phyloP scores from a whole-genome alignment of 2,113 vertebrate species.

The Lagopus leucura region DNA sequence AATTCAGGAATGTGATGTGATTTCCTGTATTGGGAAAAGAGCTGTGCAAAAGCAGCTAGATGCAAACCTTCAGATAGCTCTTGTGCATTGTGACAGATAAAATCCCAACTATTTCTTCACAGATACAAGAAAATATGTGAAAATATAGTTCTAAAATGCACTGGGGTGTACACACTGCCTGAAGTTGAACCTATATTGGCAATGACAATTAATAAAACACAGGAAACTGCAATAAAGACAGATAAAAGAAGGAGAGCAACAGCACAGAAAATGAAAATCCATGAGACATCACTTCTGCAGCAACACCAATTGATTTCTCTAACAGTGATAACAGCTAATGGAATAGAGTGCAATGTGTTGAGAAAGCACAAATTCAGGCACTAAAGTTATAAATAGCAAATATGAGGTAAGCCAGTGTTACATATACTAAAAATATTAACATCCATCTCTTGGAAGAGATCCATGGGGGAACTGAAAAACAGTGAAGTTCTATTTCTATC shows the following conservation, averaged over 20 bases:
- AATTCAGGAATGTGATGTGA: background rate
- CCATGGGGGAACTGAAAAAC: background rate
- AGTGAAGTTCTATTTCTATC: background rate
- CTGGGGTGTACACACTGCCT: background rate
- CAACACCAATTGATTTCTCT: constrained; percentile 7
- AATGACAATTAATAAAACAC: background rate
- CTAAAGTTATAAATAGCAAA: background rate
- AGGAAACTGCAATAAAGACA: background rate
- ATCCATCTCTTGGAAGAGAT: background rate
- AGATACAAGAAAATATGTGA: background rate
- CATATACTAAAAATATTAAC: background rate
- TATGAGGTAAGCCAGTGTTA: background rate
- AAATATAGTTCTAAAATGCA: background rate
- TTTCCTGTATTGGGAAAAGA: background rate
- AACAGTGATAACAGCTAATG: background rate
- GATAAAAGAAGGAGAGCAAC: background rate
- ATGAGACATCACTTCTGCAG: background rate
- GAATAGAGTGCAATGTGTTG: background rate
- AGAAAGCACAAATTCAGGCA: background rate
- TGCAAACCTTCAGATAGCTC: rapidly evolving
- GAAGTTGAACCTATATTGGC: background rate
- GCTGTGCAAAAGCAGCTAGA: background rate
- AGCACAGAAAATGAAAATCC: constrained; percentile 7
- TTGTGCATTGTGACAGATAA: background rate
- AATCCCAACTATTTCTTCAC: background rate